A percentile compares a stretch with the other conserved stretches of the same genome.
Evolutionary conservation across 2,113 vertebrate genomes (phyloP).

Genomic region (Lota lota): DNA sequence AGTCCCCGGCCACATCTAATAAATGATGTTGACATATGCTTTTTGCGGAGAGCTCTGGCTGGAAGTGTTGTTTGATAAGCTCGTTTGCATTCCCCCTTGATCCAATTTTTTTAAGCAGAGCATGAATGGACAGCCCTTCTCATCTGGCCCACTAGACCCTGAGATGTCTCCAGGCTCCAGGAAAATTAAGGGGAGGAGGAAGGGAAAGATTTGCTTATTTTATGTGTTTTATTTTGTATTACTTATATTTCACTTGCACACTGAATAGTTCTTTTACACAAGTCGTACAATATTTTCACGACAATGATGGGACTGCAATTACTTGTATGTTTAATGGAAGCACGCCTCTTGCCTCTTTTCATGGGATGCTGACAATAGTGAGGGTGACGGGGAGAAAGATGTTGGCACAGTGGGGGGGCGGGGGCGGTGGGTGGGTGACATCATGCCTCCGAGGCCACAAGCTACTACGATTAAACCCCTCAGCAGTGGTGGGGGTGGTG

Average conservation of each 20-base stretch:
- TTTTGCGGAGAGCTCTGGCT: constrained; percentile 74
- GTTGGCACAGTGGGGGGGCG: no score
- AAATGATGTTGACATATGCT: constrained; percentile 85
- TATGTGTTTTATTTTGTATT: neutral
- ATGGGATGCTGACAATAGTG: no score
- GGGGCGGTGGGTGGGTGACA: neutral
- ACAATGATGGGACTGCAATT: no score
- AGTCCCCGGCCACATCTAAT: constrained; percentile 81
- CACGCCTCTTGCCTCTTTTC: no score
- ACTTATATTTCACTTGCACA: no score
- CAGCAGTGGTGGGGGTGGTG: neutral
- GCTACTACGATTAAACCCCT: neutral
- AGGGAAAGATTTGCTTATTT: no score
- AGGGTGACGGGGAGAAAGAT: no score
- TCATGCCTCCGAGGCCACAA: neutral
- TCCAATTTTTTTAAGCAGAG: constrained; percentile 82
- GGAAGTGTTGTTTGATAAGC: constrained; percentile 78
- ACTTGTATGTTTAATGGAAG: no score
- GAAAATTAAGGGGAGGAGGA: constrained; percentile 25
- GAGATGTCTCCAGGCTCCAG: constrained; percentile 72
- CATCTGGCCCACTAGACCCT: constrained; percentile 68
- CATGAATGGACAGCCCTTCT: constrained; percentile 67
- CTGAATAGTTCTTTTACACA: no score
- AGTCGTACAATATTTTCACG: no score
- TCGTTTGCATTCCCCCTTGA: constrained; percentile 80